Evolutionary conservation across 2,113 vertebrate genomes (phyloP), one percentile per base, ranked within the genome.

Genomic region (Carassius gibelio): DNA sequence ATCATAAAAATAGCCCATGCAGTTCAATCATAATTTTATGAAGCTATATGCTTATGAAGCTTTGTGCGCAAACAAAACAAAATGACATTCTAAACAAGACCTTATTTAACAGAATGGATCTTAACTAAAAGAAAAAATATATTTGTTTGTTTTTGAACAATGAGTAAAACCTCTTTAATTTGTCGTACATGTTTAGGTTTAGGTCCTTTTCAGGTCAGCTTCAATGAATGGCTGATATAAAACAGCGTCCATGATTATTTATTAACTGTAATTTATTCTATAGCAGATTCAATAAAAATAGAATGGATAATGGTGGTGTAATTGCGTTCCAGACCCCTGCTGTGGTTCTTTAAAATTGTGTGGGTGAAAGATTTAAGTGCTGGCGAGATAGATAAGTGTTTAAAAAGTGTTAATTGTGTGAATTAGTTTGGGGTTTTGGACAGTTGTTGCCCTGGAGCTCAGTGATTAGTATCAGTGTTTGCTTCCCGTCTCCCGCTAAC

Each of bases 391-490:
- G 30, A 59, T 42, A 79, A 15, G 76, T 79, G 57, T 79, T 79
- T 62, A 62, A 62, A 61, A 79, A 79, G 57, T 62, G 76, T 79
- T 79, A 79, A 79, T 79, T 62, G 76, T 62, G 57, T 62, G 76
- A 61, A 62, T 79, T 38, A 79, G 76, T 79, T 62, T 62, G 55
- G 34, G 57, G 55, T 80, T 64, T 80, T 38, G 59, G 78, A 81
- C 78, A 81, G 78, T 81, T 81, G 59, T 81, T 1, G n/a, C 78
- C 78, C 78, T 81, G 59, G 17, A 81, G 78, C 78, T 48, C 61
- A 30, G 78, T 45, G 78, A 81, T 81, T 81, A 81, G 38, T 66
- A 81, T 66, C 59, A 48, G 59, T 42, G 59, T n/a, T 79, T 59
- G 57, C 77, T 66, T 64, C 78, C 38, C 66, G 38, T 66, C 78